Percentiles rank a stretch among this genome's conserved stretches.
Conservation (phyloP, 2,113 vertebrate genomes). For the Rhinichthys klamathensis region DNA sequence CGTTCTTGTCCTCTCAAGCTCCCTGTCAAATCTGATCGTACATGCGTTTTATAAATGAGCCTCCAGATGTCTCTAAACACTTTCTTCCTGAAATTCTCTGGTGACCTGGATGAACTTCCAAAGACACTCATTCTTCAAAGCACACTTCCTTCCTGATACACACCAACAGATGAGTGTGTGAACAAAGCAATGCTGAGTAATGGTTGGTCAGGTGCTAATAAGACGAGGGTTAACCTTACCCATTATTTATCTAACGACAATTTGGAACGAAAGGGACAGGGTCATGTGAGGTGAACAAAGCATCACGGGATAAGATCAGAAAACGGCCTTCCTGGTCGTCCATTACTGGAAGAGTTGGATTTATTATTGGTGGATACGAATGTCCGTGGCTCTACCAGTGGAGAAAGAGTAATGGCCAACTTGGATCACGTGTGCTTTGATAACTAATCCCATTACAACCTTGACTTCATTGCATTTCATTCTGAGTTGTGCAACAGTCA, state of each 20-base stretch:
- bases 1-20: background rate
- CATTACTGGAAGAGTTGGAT: background rate
- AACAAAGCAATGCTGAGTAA: too few species aligned
- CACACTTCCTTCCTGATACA: slow-evolving; percentile 2
- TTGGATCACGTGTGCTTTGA: too few species aligned
- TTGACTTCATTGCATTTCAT: too few species aligned
- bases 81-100: background rate
- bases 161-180: background rate
- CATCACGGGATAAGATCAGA: background rate
- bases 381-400: too few species aligned
- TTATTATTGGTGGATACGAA: too few species aligned
- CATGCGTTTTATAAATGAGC: slow-evolving; percentile 3
- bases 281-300: background rate
- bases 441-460: too few species aligned
- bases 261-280: background rate
- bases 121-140: background rate
- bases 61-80: background rate
- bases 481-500: too few species aligned
- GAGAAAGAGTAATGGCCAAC: too few species aligned
- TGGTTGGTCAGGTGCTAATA: background rate
- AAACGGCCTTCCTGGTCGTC: background rate
- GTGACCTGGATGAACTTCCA: background rate
- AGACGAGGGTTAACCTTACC: background rate
- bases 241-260: slow-evolving; percentile 2
- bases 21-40: background rate